phyloP scores from a whole-genome alignment of 2,888 invertebrate species.

The Ceramica pisi region DNA sequence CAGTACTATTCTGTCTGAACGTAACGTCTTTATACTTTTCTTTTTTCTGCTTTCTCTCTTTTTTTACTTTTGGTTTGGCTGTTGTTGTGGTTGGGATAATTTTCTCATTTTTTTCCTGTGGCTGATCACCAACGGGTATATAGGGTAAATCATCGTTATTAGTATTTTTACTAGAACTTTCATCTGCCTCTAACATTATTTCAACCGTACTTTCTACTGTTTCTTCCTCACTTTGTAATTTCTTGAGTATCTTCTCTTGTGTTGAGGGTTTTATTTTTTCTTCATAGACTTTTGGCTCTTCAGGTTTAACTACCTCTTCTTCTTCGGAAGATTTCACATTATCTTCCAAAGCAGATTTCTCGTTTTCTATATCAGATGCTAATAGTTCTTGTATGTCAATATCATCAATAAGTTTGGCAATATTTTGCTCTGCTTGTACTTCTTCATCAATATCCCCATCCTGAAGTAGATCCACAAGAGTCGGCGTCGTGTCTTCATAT shows the following conservation, averaged over 20 bases:
- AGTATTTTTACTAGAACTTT: neutral
- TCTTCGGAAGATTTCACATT: neutral
- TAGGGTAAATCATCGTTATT: neutral
- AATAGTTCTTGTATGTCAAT: slow-evolving; percentile 69
- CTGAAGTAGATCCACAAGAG: neutral
- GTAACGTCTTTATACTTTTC: slow-evolving; percentile 7
- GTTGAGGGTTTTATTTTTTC: neutral
- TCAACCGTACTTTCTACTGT: neutral
- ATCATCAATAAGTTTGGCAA: slow-evolving; percentile 71
- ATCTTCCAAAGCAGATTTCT: too few species aligned
- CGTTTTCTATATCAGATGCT: slow-evolving; percentile 12
- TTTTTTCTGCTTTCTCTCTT: neutral
- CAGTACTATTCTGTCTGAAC: slow-evolving; percentile 20
- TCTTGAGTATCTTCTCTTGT: neutral
- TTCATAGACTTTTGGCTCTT: too few species aligned
- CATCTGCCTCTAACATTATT: neutral
- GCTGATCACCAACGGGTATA: neutral
- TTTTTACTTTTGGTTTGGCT: neutral
- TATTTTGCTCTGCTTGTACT: slow-evolving; percentile 25
- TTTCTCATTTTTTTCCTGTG: neutral
- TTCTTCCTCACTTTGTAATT: neutral
- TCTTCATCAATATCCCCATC: neutral
- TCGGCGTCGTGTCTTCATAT: neutral
- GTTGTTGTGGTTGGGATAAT: neutral
- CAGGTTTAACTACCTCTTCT: neutral